Percentiles rank a stretch among this genome's conserved stretches.
Evolutionary conservation across 2,113 vertebrate species (phyloP).

Genomic region (Turdus rufiventris): DNA sequence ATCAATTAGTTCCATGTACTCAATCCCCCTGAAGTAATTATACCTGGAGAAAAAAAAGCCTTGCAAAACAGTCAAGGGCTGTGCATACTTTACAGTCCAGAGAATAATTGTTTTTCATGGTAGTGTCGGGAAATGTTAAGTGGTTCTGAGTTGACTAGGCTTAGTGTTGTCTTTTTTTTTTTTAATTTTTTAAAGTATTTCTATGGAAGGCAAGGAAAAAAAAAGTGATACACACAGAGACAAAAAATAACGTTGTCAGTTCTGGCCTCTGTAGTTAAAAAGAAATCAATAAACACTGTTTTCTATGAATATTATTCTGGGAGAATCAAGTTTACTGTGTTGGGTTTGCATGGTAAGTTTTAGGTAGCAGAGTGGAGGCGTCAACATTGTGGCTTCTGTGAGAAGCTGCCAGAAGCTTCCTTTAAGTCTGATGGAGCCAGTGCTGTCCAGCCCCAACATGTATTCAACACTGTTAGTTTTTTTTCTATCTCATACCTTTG

Average conservation of each 20-base stretch:
- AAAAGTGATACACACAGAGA: background rate
- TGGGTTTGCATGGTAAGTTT: background rate
- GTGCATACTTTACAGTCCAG: background rate
- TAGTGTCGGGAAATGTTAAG: slow-evolving; percentile 29
- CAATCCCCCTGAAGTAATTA: slow-evolving; percentile 40
- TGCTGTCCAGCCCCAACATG: background rate
- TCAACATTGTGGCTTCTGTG: background rate
- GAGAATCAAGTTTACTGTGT: background rate
- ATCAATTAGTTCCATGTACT: slow-evolving; percentile 43
- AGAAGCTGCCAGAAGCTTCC: background rate
- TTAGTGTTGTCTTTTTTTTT: background rate
- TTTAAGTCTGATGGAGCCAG: background rate
- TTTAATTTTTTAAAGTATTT: background rate
- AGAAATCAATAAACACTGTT: background rate
- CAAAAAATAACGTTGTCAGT: background rate
- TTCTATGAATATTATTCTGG: background rate
- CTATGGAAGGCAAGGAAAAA: background rate
- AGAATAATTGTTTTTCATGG: slow-evolving; percentile 11
- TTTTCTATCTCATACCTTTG: background rate
- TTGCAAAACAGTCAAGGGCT: background rate
- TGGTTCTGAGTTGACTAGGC: background rate
- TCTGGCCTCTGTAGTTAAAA: background rate
- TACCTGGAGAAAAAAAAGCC: background rate
- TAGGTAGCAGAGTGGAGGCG: fast-evolving
- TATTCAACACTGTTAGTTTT: background rate